Evolutionary conservation across 2,113 vertebrate species (phyloP).

Genomic region (Caranx ignobilis): DNA sequence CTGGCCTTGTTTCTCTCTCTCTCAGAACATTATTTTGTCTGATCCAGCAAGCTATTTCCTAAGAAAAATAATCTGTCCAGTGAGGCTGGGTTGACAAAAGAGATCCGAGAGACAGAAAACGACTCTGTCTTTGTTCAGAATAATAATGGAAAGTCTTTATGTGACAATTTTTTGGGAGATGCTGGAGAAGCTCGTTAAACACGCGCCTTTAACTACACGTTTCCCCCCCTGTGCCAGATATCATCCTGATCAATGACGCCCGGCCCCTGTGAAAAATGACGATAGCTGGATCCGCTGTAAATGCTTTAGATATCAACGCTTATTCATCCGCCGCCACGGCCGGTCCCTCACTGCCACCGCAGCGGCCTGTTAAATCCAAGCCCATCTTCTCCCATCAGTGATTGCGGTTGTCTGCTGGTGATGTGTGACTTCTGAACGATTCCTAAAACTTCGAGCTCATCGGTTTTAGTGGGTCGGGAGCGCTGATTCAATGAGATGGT

Average conservation of each 20-base stretch:
- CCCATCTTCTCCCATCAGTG: constrained; percentile 52
- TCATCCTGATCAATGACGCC: constrained; percentile 67
- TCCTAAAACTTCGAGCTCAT: constrained; percentile 48
- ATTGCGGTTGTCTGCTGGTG: constrained; percentile 54
- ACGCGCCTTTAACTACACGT: constrained; percentile 67
- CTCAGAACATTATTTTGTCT: constrained; percentile 38
- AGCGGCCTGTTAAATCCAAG: constrained; percentile 45
- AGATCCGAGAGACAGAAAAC: constrained; percentile 61
- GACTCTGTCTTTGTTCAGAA: constrained; percentile 61
- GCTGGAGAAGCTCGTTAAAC: constrained; percentile 68
- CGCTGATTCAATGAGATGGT: constrained; percentile 43
- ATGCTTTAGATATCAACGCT: constrained; percentile 67
- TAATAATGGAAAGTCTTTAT: constrained; percentile 71
- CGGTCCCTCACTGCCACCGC: constrained; percentile 56
- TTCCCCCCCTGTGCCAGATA: constrained; percentile 52
- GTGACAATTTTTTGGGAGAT: constrained; percentile 64
- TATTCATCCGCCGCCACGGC: constrained; percentile 37
- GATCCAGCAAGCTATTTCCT: constrained; percentile 50
- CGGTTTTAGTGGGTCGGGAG: constrained; percentile 4
- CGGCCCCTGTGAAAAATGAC: constrained; percentile 54
- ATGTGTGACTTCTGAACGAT: constrained; percentile 56
- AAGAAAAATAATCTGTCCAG: constrained; percentile 48
- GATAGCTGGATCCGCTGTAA: constrained; percentile 47
- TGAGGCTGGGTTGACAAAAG: constrained; percentile 53
- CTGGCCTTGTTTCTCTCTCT: constrained; percentile 30